Evolutionary conservation across 2,888 invertebrate genomes (phyloP).

Genomic region (Ichneumoninae sp.): DNA sequence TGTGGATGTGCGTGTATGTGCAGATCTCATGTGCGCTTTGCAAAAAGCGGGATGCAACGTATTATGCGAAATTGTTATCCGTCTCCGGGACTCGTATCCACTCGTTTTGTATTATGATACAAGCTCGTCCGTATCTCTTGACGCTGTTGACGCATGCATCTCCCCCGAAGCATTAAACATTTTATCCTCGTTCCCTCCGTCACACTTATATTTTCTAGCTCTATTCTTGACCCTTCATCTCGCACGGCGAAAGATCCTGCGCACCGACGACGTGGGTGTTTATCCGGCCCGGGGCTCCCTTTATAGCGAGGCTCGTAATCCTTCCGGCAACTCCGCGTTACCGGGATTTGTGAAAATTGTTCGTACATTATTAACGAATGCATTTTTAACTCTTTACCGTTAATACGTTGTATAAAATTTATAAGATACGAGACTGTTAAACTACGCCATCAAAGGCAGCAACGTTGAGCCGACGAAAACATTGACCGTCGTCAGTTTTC

Average conservation of each 20-base stretch:
- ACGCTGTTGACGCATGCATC: slow-evolving; percentile 1
- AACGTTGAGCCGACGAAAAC: too few relatives aligned
- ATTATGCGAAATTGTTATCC: slow-evolving; percentile 38
- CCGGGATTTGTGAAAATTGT: too few relatives aligned
- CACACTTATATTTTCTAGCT: not conserved
- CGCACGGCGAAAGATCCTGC: slow-evolving; percentile 6
- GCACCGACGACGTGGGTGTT: slow-evolving; percentile 22
- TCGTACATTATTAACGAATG: too few relatives aligned
- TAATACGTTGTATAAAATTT: not conserved
- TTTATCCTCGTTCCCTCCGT: not conserved
- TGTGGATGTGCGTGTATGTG: not conserved
- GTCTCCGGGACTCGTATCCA: not conserved
- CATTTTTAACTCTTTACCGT: not conserved
- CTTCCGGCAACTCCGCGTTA: not conserved
- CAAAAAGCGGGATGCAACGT: slow-evolving; percentile 11
- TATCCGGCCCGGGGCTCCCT: not conserved
- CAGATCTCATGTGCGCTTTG: not conserved
- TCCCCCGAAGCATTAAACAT: slow-evolving; percentile 12
- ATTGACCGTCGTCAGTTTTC: too few relatives aligned
- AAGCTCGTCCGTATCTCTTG: not conserved
- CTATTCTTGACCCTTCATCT: not conserved
- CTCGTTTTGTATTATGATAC: not conserved
- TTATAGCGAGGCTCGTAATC: slow-evolving; percentile 10
- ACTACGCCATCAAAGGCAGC: too few relatives aligned
- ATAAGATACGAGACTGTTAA: too few relatives aligned